Evolutionary conservation across 2,888 invertebrate genomes (phyloP), one percentile per base, ranked within the genome.

Genomic region (Phasia obesa): DNA sequence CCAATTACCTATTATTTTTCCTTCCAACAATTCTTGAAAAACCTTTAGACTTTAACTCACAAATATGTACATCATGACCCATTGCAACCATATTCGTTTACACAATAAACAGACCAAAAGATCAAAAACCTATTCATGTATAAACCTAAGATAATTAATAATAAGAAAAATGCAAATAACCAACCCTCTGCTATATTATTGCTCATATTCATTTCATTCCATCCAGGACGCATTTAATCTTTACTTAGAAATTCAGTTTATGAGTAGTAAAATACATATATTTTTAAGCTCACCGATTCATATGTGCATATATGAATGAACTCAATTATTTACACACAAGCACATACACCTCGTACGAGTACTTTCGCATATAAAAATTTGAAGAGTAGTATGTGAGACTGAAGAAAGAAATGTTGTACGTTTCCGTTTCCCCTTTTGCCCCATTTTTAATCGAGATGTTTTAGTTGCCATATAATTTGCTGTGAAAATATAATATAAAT

Each of bases 241-340:
- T 55, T 42, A 42, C 3, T 73, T 60, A 51, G 62, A 71, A 73
- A 62, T 62, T 60, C 73, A 38, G 25, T 62, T 62, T 62, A 62
- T 31, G 25, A 19, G 51, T 51, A 38, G 60, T 51, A 71, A 71
- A 71, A 60, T 38, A n/a, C n/a, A n/a, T n/a, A n/a, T n/a, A 51
- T 55, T 69, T 1, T 49, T 42, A 9, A 73, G n/a, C 9, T 2
- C 25, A 23, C 13, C 13, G 19, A 67, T 11, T 35, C 51, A 21
- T 25, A 47, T 23, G n/a, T 7, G 17, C 25, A 31, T 31, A 31
- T 31, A 3, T 3, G 27, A 6, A 6, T 31, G 6, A 2, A 31
- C 4, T 9, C 6, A 31, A 6, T 31, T 4, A 35, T 35, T 35
- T 35, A n/a, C n/a, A n/a, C n/a, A n/a, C n/a, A n/a, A n/a, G n/a